Conservation (phyloP, 2,888 invertebrate genomes). For the Hermaeophaga mercurialis region DNA sequence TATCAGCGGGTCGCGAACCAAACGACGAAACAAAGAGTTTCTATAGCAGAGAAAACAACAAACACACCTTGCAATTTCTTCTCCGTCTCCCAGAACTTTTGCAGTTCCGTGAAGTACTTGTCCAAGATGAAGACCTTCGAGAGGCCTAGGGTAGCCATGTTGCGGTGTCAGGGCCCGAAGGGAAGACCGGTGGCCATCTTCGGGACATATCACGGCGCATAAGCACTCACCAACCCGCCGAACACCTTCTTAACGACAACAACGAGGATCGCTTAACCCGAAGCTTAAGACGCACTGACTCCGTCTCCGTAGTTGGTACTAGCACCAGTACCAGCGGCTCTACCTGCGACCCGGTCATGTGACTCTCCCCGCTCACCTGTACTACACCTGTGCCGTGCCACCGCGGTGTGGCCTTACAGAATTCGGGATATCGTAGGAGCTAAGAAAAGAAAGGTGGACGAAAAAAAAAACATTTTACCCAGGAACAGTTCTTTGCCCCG, state of each 20-base stretch:
- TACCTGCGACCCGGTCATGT: slow-evolving; percentile 53
- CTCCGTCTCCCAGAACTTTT: slow-evolving; percentile 96
- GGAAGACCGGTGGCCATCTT: slow-evolving; percentile 50
- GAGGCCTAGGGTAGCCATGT: slow-evolving; percentile 94
- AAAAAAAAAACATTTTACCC: background rate
- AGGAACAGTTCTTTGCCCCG: background rate
- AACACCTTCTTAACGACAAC: slow-evolving; percentile 35
- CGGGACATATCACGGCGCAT: slow-evolving; percentile 43
- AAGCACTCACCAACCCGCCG: slow-evolving; percentile 25
- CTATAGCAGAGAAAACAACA: slow-evolving; percentile 4
- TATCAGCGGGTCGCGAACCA: slow-evolving; percentile 8
- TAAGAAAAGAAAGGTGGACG: slow-evolving; percentile 13
- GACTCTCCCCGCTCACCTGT: slow-evolving; percentile 53
- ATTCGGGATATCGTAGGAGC: slow-evolving; percentile 39
- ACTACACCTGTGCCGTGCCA: slow-evolving; percentile 41
- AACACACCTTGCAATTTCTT: slow-evolving; percentile 91
- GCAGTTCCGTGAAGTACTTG: slow-evolving; percentile 95
- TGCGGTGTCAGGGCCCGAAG: slow-evolving; percentile 47
- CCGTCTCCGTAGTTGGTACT: too few relatives aligned
- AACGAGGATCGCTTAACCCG: slow-evolving; percentile 37
- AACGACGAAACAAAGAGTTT: slow-evolving; percentile 27
- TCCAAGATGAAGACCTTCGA: slow-evolving; percentile 97
- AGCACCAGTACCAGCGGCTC: slow-evolving; percentile 40
- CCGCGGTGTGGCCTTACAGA: slow-evolving; percentile 38
- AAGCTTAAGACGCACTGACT: slow-evolving; percentile 43